Conservation (phyloP, 2,797 vertebrate genomes). For the Peromyscus melanophrys region DNA sequence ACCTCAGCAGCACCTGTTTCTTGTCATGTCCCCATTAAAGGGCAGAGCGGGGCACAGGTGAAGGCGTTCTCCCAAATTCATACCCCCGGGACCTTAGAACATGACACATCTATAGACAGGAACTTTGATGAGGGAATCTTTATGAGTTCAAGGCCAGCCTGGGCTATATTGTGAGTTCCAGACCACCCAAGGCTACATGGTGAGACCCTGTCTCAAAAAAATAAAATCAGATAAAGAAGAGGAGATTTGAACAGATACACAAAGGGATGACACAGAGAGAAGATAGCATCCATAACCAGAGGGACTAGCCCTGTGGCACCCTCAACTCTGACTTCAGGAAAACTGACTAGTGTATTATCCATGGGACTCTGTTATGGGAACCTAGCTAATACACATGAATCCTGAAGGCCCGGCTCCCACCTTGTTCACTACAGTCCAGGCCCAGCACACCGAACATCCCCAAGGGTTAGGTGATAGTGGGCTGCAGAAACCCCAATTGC, state of each 20-base stretch:
- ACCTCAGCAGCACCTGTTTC: background rate
- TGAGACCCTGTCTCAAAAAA: background rate
- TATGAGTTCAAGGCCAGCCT: background rate
- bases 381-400: rapidly evolving
- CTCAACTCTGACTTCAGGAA: rapidly evolving
- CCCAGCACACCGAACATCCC: rapidly evolving
- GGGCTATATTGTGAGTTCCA: background rate
- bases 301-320: rapidly evolving
- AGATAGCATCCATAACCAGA: rapidly evolving
- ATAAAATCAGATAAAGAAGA: background rate
- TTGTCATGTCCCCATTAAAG: rapidly evolving
- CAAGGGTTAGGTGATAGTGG: rapidly evolving
- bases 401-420: background rate
- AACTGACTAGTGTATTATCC: rapidly evolving
- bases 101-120: too few species aligned
- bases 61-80: background rate
- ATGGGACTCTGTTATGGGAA: rapidly evolving
- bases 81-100: background rate
- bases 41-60: background rate
- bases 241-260: background rate
- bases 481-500: rapidly evolving
- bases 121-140: background rate
- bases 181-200: background rate
- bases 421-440: background rate
- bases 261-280: background rate